Evolutionary conservation across 2,888 invertebrate genomes (phyloP), one percentile per base, ranked within the genome.

Genomic region (Frankliniella fusca): DNA sequence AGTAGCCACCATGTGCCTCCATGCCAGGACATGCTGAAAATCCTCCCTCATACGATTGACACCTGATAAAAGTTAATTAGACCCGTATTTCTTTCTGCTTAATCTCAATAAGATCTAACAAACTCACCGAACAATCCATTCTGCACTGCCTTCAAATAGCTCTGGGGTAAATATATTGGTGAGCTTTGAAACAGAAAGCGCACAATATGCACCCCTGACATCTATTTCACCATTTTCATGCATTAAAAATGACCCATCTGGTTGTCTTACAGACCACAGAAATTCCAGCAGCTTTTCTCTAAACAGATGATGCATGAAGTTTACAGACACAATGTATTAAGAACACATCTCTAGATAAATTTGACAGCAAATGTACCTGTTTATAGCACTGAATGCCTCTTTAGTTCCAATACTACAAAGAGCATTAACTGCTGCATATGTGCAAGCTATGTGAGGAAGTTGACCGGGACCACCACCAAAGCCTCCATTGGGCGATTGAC

Each of bases 1-100:
- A 94, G 88, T 99, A 99, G n/a, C 99, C 99, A 3, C 99, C 99
- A 89, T 99, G 99, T 10, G 99, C 99, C 89, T 99, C 99, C 92
- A 97, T 93, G 12, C 96, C 97, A 0, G 97, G 97, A 85, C 91
- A 94, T 0, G 98, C 98, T 70, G 95, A 95, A 90, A 99, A 99
- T 0, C 99, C 99, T 80, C 99, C 99, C 89, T 99, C 99, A 89
- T 98, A 99, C 0, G 98, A 97, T 89, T 99, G 99, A 90, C 99
- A 99, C 85, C 94, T 93, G 85, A 81, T 87, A 20, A 18, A 80
- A 54, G 48, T 15, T 7, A 80, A 38, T 49, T 49, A 18, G 12
- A 20, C 49, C 23, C 9, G 15, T 54, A 49, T 54, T 83, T 81
- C 23, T 38, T 38, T 38, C 3, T 38, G 27, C 48, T 54, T 61